Base-by-base conservation (phyloP, 1,140 invertebrate species). In the Pseudomyrmex pallidus region DNA sequence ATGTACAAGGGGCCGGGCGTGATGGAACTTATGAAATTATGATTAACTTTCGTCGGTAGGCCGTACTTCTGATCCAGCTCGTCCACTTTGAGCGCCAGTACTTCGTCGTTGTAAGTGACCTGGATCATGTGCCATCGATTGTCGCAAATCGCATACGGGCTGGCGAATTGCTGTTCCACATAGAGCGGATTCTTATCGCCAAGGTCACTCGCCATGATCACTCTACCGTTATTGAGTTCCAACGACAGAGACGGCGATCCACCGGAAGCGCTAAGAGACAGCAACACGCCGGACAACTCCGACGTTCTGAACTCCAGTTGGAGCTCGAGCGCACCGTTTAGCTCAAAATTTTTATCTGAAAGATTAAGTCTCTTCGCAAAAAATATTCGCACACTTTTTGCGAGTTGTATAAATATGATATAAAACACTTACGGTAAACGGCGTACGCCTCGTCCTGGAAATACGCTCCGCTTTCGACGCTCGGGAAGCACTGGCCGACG, bases 401-500 rank as follows among this genome's bases (percentile, higher is more conserved):
- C 35, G 5, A 35, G 35, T 35, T 7, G 35, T 35, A 35, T 35
- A 35, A 35, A 35, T 35, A 35, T 35, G 7, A 35, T 35, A 35
- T 7, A 35, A 35, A 35, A 35, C 9, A 92, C 95, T 95, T 95
- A 98, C 98, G 96, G 91, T 97, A 98, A 62, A 97, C 95, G 22
- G 97, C 97, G 92, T 96, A 98, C 4, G 97, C 96, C 90, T 97
- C 97, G 48, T 97, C 97, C 15, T 96, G 95, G 90, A 99, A 98
- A 92, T 97, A 98, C 0, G 97, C 97, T 62, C 98, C 98, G 63
- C 95, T 95, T 92, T 99, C 98, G 3, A 99, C 96, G 57, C 96
- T 96, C 0, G 97, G 96, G 90, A 98, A 98, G 93, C 98, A 99
- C 89, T 98, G 97, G 0, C 97, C 97, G 10, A 98, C 97, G 84